Percentiles rank a stretch among this genome's conserved stretches.
Conservation (phyloP, 2,113 vertebrate genomes). For the Gila orcuttii region DNA sequence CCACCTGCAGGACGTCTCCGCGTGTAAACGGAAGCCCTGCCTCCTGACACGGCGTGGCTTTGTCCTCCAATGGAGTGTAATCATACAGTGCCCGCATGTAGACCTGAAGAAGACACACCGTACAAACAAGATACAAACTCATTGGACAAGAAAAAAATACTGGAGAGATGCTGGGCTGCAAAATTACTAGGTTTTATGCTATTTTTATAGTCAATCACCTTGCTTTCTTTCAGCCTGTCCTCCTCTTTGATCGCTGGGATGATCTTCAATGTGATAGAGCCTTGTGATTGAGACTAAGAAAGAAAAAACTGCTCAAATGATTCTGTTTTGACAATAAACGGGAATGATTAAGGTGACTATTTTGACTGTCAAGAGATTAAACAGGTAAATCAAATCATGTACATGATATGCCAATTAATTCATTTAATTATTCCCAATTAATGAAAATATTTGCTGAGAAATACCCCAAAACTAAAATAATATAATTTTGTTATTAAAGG, state of each 20-base stretch:
- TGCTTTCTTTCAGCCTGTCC: conserved; percentile 89
- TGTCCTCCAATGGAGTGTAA: conserved; percentile 90
- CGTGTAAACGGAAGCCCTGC: conserved; percentile 91
- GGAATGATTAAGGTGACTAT: background rate
- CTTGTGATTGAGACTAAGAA: conserved; percentile 90
- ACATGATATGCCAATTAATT: background rate
- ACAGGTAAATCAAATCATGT: background rate
- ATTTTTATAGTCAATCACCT: conserved; percentile 72
- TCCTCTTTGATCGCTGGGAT: conserved; percentile 94
- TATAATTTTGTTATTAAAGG: no score
- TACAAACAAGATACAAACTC: background rate
- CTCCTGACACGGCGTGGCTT: conserved; percentile 94
- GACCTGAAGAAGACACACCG: conserved; percentile 73
- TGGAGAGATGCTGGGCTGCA: background rate
- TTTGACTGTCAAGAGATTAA: background rate
- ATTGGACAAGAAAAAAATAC: background rate
- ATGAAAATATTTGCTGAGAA: no score
- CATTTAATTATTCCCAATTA: background rate
- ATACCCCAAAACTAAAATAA: no score
- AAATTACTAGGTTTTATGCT: background rate
- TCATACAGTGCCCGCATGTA: conserved; percentile 92
- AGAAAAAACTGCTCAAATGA: background rate
- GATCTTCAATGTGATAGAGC: conserved; percentile 95
- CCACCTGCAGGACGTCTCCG: conserved; percentile 90
- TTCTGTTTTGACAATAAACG: background rate